Conservation (phyloP, 2,888 invertebrate genomes). For the Troides oblongomaculatus region DNA sequence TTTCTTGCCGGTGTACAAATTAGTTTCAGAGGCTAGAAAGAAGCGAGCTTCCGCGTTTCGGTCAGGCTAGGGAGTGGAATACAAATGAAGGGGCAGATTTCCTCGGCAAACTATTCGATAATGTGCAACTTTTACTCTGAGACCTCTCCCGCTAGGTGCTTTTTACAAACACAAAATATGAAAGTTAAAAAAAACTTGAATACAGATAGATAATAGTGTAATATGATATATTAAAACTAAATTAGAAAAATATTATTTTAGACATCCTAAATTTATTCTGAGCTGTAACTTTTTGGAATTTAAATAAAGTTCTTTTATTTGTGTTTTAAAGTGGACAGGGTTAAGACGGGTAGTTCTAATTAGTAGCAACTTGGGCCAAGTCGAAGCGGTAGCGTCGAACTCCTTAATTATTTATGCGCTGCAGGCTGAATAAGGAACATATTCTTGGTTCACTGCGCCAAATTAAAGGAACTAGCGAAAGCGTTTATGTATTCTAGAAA, state of each 20-base stretch:
- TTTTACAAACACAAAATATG: conserved; percentile 15
- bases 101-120: conserved; percentile 60
- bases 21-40: conserved; percentile 73
- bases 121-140: conserved; percentile 43
- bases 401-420: conserved; percentile 72
- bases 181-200: conserved; percentile 10
- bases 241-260: conserved; percentile 4
- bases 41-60: conserved; percentile 60
- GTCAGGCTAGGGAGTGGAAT: conserved; percentile 62
- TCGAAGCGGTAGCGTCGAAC: conserved; percentile 56
- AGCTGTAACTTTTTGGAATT: conserved; percentile 19
- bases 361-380: conserved; percentile 55
- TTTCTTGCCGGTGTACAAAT: conserved; percentile 73
- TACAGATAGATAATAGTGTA: background rate
- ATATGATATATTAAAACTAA: conserved; percentile 6
- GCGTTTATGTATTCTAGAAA: background rate
- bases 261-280: conserved; percentile 7
- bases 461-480: conserved; percentile 44
- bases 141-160: conserved; percentile 15
- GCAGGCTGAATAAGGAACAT: conserved; percentile 66
- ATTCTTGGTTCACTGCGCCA: conserved; percentile 56
- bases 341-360: conserved; percentile 55
- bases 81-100: conserved; percentile 71
- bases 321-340: conserved; percentile 37
- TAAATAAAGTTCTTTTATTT: conserved; percentile 26